Conservation (phyloP, 2,113 vertebrate genomes). For the Corythornis cristatus region DNA sequence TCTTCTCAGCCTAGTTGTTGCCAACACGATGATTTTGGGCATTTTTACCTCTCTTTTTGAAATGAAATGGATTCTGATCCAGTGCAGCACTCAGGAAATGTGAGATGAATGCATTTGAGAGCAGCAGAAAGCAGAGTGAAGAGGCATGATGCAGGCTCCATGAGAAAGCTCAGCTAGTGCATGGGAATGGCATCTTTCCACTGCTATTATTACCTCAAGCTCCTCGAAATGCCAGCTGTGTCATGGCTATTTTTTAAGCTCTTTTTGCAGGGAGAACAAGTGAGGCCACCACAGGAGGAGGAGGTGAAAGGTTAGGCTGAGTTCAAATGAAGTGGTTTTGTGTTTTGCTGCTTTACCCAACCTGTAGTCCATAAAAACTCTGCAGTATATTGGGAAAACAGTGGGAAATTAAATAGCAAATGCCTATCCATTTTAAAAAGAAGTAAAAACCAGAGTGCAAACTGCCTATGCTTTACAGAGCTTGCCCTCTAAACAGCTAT, state of each 20-base stretch:
- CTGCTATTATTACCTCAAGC: background rate
- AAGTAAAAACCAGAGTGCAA: background rate
- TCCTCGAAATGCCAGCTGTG: background rate
- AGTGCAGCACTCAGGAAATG: constrained; percentile 23
- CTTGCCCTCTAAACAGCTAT: background rate
- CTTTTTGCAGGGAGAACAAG: background rate
- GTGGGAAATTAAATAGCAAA: background rate
- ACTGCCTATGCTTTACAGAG: background rate
- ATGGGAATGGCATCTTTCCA: background rate
- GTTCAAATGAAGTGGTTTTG: background rate
- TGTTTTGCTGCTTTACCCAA: background rate
- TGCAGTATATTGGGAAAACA: background rate
- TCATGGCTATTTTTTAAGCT: background rate
- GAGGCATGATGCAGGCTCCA: background rate
- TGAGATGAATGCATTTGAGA: constrained; percentile 33
- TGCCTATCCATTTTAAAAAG: background rate
- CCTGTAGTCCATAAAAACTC: background rate
- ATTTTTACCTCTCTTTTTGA: background rate
- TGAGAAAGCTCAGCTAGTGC: background rate
- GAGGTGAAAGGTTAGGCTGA: background rate
- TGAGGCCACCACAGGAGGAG: background rate
- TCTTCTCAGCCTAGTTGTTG: background rate
- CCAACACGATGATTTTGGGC: background rate
- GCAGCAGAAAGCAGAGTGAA: background rate
- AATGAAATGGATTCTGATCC: background rate